Percentiles rank a stretch among this genome's conserved stretches.
Conservation (phyloP, 2,888 invertebrate genomes). For the Eutolmus rufibarbis region DNA sequence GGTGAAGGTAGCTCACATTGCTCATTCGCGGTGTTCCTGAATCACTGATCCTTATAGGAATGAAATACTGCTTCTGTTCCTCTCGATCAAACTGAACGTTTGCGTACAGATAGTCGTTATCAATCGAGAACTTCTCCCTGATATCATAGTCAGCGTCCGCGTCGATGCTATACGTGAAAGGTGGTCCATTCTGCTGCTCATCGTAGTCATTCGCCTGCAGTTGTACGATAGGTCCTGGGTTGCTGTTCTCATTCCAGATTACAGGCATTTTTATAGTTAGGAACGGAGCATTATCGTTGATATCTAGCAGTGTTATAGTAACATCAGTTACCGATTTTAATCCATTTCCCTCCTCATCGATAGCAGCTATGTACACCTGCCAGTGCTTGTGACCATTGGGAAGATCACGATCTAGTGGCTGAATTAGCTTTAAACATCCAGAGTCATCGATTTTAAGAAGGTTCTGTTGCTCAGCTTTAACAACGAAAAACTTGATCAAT, state of each 20-base stretch:
- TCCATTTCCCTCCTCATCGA: slow-evolving; percentile 77
- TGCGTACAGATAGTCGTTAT: slow-evolving; percentile 74
- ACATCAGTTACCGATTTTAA: slow-evolving; percentile 72
- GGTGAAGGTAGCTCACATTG: slow-evolving; percentile 82
- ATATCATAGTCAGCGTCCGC: slow-evolving; percentile 72
- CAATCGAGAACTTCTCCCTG: slow-evolving; percentile 74
- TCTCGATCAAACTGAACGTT: slow-evolving; percentile 85
- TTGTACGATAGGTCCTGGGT: slow-evolving; percentile 72
- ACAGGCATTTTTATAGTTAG: slow-evolving; percentile 81
- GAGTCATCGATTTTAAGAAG: slow-evolving; percentile 75
- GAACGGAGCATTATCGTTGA: slow-evolving; percentile 94
- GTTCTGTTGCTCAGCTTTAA: slow-evolving; percentile 75
- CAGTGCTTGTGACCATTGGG: slow-evolving; percentile 84
- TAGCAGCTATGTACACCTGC: slow-evolving; percentile 78
- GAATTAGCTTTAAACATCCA: slow-evolving; percentile 71
- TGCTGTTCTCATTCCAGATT: slow-evolving; percentile 83
- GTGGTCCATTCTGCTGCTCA: slow-evolving; percentile 82
- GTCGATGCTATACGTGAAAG: slow-evolving; percentile 73
- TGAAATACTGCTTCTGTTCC: slow-evolving; percentile 81
- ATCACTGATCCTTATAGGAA: slow-evolving; percentile 90
- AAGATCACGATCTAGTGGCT: slow-evolving; percentile 86
- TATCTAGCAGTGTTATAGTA: slow-evolving; percentile 75
- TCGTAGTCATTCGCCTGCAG: slow-evolving; percentile 83
- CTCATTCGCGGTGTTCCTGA: slow-evolving; percentile 77
- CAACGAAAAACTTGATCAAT: slow-evolving; percentile 78